Evolutionary conservation across 2,113 vertebrate species (phyloP).

Genomic region (Pachyramphus minor): DNA sequence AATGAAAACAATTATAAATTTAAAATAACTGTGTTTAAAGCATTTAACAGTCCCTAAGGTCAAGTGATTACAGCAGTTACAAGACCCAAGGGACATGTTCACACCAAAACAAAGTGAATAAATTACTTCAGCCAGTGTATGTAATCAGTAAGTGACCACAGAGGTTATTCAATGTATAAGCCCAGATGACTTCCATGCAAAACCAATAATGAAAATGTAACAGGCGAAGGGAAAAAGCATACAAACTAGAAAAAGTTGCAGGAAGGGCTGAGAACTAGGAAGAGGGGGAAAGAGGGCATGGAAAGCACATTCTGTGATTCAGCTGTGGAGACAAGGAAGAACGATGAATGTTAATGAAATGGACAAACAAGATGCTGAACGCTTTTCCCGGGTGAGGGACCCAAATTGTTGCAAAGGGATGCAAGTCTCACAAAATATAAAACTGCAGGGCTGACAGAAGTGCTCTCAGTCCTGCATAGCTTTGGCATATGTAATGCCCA

Average conservation of each 20-base stretch:
- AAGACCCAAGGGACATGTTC: slow-evolving; percentile 79
- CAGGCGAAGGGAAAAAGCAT: slow-evolving; percentile 25
- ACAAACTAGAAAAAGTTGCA: background rate
- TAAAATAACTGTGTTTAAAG: slow-evolving; percentile 84
- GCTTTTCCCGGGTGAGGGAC: background rate
- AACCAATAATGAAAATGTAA: slow-evolving; percentile 76
- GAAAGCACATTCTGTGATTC: background rate
- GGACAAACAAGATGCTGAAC: background rate
- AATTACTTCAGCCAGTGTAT: slow-evolving; percentile 75
- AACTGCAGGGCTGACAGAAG: background rate
- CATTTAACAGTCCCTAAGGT: slow-evolving; percentile 80
- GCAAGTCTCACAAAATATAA: background rate
- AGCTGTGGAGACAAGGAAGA: background rate
- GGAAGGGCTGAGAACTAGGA: background rate
- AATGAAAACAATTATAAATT: slow-evolving; percentile 86
- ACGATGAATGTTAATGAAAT: background rate
- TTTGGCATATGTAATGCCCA: background rate
- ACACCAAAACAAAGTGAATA: slow-evolving; percentile 86
- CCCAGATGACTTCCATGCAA: slow-evolving; percentile 72
- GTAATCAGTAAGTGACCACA: slow-evolving; percentile 83
- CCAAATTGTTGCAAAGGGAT: background rate
- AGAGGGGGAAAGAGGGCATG: background rate
- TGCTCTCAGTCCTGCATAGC: background rate
- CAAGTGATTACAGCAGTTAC: slow-evolving; percentile 83
- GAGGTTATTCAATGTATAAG: slow-evolving; percentile 71